A percentile compares a stretch with the other conserved stretches of the same genome.
phyloP scores from a whole-genome alignment of 2,888 invertebrate genomes.

The Phengaris alcon region DNA sequence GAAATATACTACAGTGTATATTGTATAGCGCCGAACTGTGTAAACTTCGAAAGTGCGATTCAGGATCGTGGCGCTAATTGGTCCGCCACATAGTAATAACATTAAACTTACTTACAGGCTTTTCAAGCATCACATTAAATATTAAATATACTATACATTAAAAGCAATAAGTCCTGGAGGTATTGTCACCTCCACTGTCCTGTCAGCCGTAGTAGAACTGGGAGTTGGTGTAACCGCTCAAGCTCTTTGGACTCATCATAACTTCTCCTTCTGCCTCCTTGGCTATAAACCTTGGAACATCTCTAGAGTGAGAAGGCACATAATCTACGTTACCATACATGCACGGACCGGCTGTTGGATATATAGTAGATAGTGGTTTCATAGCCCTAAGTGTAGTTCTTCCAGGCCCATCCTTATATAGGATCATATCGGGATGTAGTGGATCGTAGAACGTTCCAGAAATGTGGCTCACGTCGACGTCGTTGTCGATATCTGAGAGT shows the following conservation, averaged over 20 bases:
- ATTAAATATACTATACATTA: conserved; percentile 40
- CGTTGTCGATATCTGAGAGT: conserved; percentile 69
- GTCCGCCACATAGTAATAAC: no score
- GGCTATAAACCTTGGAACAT: conserved; percentile 50
- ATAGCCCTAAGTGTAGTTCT: conserved; percentile 67
- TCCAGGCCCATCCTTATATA: conserved; percentile 64
- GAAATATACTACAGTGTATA: no score
- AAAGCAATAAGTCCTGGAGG: conserved; percentile 59
- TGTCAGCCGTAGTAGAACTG: conserved; percentile 71
- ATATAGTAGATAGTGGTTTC: conserved; percentile 70
- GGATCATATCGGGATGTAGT: conserved; percentile 70
- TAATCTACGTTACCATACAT: conserved; percentile 71
- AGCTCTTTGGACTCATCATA: conserved; percentile 67
- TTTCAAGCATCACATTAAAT: conserved; percentile 28
- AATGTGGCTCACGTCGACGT: conserved; percentile 67
- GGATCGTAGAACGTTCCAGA: conserved; percentile 73
- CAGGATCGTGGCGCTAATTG: no score
- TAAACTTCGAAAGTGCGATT: no score
- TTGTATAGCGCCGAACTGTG: no score
- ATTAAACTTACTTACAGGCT: conserved; percentile 18
- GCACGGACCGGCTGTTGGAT: conserved; percentile 62
- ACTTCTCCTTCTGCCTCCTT: conserved; percentile 54
- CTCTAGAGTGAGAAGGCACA: conserved; percentile 55
- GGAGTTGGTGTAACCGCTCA: conserved; percentile 62
- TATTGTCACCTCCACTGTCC: conserved; percentile 45